Base-by-base conservation (phyloP, 2,113 vertebrate species). In the Ibidorhyncha struthersii region DNA sequence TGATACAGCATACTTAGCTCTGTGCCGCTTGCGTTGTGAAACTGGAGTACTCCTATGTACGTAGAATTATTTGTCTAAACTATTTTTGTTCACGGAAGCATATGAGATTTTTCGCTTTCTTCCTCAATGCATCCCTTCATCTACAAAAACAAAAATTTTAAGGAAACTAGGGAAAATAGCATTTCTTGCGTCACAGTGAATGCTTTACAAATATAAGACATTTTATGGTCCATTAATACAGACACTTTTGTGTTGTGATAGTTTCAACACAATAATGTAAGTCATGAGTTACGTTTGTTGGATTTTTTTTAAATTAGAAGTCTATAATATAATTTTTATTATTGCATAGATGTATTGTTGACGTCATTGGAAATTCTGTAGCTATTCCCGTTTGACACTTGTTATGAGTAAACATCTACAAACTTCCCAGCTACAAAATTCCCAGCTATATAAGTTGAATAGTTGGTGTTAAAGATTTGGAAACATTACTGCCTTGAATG, bases 401-500 rank as follows among this genome's bases (percentile, higher is more conserved):
- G 86, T 81, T 96, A 84, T 66, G 41, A 72, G 82, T 91, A 96
- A 97, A 89, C 3, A 13, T 76, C 88, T 96, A 88, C 95, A 96
- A 82, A 96, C 92, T 94, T 95, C 91, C 69, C 53, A 92, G 86
- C 95, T 96, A 83, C 95, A 94, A 93, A 97, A 97, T 96, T 97
- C 96, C 92, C 77, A 93, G 74, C 94, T 97, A 91, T 95, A 41
- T 77, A 78, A 88, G 52, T 90, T 95, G 94, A 96, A 97, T 91
- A 82, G 97, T 96, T 90, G 87, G 94, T 76, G 78, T 72, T 76
- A 96, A 90, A 90, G 97, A 92, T 93, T 95, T 95, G 80, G 89
- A 89, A 97, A 94, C 95, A 52, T 96, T 97, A 95, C 95, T 82
- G 95, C 91, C 95, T 91, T 98, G 98, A 97, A 98, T 98, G 90